Evolutionary conservation across 2,113 vertebrate genomes (phyloP), one percentile per base, ranked within the genome.

Genomic region (Pica pica): DNA sequence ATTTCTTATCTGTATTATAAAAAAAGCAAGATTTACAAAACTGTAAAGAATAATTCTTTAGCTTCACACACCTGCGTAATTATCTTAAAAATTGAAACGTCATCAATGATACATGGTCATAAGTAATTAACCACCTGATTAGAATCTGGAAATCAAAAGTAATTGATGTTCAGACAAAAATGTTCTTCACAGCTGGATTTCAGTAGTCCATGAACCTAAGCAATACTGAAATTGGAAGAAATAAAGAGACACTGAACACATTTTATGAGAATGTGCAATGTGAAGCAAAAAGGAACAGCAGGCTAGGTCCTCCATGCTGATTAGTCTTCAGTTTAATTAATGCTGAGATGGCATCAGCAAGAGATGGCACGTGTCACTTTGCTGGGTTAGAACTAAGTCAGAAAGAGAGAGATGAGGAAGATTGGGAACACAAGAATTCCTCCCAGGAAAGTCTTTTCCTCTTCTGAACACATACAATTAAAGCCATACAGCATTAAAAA

Each of bases 51-150:
- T 53, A 87, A 85, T 67, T 83, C 56, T 83, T 83, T 55, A 33
- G 12, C 59, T 91, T 93, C 31, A 35, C 35, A 30, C 23, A 82
- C 42, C 83, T 81, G 57, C 87, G 91, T 95, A 97, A 97, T 94
- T 93, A 94, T 74, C 94, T 97, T 97, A 88, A 97, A 98, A 97
- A 97, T 53, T 91, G 93, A 97, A 97, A 96, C 95, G 96, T 86
- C 95, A 97, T 97, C 95, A 97, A 91, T 83, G 92, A 97, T 89
- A 95, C 95, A 90, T 94, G 89, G 94, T 96, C 94, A 96, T 94
- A 97, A 96, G 96, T 96, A 97, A 98, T 98, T 97, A 98, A 96
- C 93, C 96, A 94, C 77, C 80, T 97, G 95, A 98, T 97, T 98
- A 97, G 98, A 97, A 97, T 91, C 88, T 85, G 97, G 86, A 97